Conservation (phyloP, 2,113 vertebrate species). For the human (Homo sapiens) region DNA sequence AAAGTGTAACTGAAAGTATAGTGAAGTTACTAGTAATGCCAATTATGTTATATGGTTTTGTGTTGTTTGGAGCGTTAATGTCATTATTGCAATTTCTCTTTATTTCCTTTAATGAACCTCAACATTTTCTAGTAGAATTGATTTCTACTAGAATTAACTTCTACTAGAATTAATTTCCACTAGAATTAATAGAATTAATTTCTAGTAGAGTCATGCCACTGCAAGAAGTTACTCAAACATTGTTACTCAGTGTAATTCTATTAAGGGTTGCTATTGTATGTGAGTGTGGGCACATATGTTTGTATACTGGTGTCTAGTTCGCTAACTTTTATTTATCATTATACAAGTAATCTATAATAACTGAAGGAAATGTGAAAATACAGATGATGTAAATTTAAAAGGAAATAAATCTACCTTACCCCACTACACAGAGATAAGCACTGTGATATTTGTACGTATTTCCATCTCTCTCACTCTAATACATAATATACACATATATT, state of each 20-base stretch:
- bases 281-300: background rate
- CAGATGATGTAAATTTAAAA: background rate
- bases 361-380: background rate
- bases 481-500: background rate
- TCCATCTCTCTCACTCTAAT: background rate
- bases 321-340: background rate
- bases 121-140: background rate
- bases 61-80: background rate
- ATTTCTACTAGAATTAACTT: no score
- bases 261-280: background rate
- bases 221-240: background rate
- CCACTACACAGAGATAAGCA: background rate
- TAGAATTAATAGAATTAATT: no score
- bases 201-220: background rate
- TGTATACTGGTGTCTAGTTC: background rate
- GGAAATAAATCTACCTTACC: background rate
- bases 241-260: background rate
- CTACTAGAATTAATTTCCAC: no score
- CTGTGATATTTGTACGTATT: background rate
- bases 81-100: background rate
- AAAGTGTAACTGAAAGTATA: background rate
- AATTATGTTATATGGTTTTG: background rate
- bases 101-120: background rate
- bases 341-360: background rate
- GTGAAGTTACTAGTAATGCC: background rate